These are phyloP conservation scores for Gymnocephalus cernua DNA, from an alignment of 2,113 vertebrate species.

Conservation along the genomic window DNA sequence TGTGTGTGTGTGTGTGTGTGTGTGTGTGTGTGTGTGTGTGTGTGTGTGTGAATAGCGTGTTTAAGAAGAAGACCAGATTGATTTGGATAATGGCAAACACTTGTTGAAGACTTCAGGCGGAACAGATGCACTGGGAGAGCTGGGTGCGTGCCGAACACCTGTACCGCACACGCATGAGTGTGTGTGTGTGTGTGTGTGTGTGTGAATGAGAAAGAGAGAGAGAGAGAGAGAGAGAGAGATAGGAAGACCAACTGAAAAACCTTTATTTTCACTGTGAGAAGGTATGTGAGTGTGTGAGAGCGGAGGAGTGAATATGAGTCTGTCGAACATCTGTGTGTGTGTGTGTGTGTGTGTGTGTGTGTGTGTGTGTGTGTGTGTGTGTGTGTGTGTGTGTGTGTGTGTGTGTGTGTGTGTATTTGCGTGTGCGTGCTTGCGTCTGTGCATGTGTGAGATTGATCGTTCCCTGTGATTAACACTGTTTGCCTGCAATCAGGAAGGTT, in stretches of 20 bases:
- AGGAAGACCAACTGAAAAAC: background rate
- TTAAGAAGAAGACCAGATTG: background rate
- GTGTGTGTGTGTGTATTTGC: background rate
- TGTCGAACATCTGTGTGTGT: background rate
- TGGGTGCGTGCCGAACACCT: conserved; percentile 61
- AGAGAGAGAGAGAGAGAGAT: background rate
- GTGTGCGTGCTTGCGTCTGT: conserved; percentile 3
- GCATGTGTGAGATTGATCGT: conserved; percentile 40
- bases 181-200: conserved; percentile 4
- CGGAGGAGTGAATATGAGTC: background rate
- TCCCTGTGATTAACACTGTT: conserved; percentile 38
- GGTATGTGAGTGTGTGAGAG: background rate
- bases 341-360: no score
- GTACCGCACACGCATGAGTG: conserved; percentile 3
- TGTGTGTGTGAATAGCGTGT: background rate
- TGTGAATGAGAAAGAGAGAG: conserved; percentile 4
- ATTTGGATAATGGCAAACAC: conserved; percentile 48
- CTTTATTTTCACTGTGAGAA: background rate
- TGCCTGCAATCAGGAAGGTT: conserved; percentile 60
- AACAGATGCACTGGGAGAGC: conserved; percentile 23
- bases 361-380: background rate
- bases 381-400: background rate
- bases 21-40: background rate
- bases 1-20: conserved; percentile 24
- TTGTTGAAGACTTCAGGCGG: conserved; percentile 42